phyloP scores from a whole-genome alignment of 2,888 invertebrate species.

The Magallana nippona region DNA sequence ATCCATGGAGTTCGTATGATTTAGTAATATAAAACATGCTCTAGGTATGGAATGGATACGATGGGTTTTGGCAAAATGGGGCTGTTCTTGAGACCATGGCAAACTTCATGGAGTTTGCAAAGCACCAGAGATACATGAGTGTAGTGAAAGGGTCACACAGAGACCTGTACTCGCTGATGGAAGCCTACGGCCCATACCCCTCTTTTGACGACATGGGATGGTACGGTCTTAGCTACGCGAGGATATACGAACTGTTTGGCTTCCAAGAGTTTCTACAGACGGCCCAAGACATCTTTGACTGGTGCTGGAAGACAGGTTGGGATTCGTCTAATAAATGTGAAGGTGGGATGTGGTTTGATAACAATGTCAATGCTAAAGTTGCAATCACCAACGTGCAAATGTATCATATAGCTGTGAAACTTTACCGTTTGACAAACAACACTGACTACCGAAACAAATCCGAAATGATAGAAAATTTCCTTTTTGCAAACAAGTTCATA shows the following conservation, averaged over 20 bases:
- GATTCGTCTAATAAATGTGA: slow-evolving; percentile 55
- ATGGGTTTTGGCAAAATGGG: slow-evolving; percentile 70
- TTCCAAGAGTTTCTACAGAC: slow-evolving; percentile 55
- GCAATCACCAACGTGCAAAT: slow-evolving; percentile 64
- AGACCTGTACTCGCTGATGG: slow-evolving; percentile 56
- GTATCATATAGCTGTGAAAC: slow-evolving; percentile 58
- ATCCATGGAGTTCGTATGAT: background rate
- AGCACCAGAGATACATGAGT: slow-evolving; percentile 58
- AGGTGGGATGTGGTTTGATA: slow-evolving; percentile 67
- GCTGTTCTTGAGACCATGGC: slow-evolving; percentile 61
- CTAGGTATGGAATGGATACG: slow-evolving; percentile 68
- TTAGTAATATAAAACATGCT: background rate
- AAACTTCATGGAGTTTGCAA: slow-evolving; percentile 63
- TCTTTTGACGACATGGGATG: slow-evolving; percentile 69
- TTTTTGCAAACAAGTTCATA: slow-evolving; percentile 59
- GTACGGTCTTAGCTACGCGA: slow-evolving; percentile 62
- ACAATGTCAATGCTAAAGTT: slow-evolving; percentile 57
- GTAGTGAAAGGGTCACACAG: slow-evolving; percentile 56
- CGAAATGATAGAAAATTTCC: slow-evolving; percentile 55
- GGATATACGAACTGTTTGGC: slow-evolving; percentile 60
- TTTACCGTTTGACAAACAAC: slow-evolving; percentile 59
- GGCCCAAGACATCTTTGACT: slow-evolving; percentile 60
- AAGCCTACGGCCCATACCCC: slow-evolving; percentile 65
- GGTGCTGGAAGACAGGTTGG: slow-evolving; percentile 66
- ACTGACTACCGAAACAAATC: slow-evolving; percentile 51